Evolutionary conservation across 2,888 invertebrate species (phyloP).

Genomic region (Sylvicola fuscatus): DNA sequence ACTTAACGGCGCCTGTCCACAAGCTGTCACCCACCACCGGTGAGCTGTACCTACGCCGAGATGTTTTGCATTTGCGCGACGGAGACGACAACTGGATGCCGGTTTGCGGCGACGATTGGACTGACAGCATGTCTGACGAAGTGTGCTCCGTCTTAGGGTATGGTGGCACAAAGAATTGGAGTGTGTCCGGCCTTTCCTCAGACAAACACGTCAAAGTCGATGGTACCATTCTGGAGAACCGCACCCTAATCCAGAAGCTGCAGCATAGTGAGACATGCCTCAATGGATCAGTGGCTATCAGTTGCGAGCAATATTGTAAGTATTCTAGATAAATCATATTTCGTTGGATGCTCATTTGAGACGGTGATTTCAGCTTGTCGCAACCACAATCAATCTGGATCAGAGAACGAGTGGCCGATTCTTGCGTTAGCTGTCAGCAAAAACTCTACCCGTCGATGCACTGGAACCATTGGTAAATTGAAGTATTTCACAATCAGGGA

Average conservation of each 20-base stretch:
- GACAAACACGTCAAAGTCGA: no score
- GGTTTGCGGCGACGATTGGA: constrained; percentile 33
- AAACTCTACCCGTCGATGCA: constrained; percentile 26
- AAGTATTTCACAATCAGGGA: not conserved
- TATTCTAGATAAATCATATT: no score
- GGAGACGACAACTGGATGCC: not conserved
- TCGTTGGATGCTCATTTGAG: no score
- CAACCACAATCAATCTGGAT: constrained; percentile 16
- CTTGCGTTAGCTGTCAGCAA: constrained; percentile 29
- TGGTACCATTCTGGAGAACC: constrained; percentile 3
- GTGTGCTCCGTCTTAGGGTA: constrained; percentile 34
- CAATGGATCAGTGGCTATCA: constrained; percentile 27
- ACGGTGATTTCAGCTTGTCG: constrained; percentile 20
- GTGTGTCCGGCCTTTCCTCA: no score
- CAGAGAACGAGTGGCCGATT: constrained; percentile 29
- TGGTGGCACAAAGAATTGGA: constrained; percentile 19
- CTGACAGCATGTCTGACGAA: constrained; percentile 28
- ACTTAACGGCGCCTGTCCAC: no score
- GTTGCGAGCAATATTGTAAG: constrained; percentile 34
- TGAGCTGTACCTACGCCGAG: constrained; percentile 5
- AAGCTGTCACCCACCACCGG: constrained; percentile 5
- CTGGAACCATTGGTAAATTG: constrained; percentile 18
- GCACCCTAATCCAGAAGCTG: constrained; percentile 22
- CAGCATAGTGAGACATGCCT: constrained; percentile 24
- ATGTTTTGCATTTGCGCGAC: constrained; percentile 5